Conservation (phyloP, 2,888 invertebrate genomes). For the Saturnia japonica region DNA sequence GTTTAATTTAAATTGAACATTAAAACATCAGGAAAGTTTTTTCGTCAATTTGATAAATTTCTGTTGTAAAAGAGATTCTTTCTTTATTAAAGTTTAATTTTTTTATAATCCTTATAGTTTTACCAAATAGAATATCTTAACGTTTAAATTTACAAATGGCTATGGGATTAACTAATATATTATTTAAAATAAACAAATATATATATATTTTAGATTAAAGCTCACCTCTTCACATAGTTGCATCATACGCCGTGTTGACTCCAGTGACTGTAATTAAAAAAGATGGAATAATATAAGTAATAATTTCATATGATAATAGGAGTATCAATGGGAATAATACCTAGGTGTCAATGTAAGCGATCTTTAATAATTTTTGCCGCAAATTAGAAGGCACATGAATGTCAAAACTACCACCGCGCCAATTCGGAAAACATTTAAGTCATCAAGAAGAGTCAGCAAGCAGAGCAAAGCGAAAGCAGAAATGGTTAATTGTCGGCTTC, state of each 20-base stretch:
- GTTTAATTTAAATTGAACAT: not conserved
- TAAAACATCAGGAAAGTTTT: not conserved
- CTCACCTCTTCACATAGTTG: constrained; percentile 96
- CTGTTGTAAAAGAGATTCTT: not conserved
- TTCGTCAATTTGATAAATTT: not conserved
- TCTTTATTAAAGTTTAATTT: not conserved
- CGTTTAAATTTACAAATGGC: not conserved
- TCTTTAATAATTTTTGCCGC: too few relatives aligned
- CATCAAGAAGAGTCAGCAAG: too few relatives aligned
- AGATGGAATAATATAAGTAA: not conserved
- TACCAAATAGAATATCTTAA: not conserved
- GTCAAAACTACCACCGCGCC: too few relatives aligned
- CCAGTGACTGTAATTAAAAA: constrained; percentile 87
- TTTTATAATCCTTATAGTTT: not conserved
- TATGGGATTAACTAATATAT: not conserved
- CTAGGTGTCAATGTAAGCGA: too few relatives aligned
- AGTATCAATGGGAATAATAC: not conserved
- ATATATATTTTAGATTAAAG: constrained; percentile 23
- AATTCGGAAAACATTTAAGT: too few relatives aligned
- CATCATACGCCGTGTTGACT: constrained; percentile 96
- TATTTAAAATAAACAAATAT: not conserved
- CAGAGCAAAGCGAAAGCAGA: too few relatives aligned
- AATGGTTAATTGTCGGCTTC: too few relatives aligned
- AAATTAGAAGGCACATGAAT: too few relatives aligned
- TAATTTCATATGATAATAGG: not conserved